Conservation (phyloP, 2,888 invertebrate genomes). For the Xylocampa areola region DNA sequence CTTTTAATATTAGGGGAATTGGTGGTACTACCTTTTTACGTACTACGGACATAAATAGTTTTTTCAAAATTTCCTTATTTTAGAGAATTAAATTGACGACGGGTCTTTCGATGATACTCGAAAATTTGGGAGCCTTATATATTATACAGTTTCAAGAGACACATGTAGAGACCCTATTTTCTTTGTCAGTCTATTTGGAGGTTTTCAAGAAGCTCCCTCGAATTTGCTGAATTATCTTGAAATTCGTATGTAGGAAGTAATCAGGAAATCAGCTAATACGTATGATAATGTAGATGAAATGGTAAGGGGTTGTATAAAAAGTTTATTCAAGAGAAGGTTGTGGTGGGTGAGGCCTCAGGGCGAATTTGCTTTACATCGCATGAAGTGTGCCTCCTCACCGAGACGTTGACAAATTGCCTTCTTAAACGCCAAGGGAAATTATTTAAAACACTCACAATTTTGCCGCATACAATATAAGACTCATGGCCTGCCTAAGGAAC, state of each 20-base stretch:
- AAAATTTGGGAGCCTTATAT: conserved; percentile 3
- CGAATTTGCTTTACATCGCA: conserved; percentile 39
- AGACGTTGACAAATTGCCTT: conserved; percentile 76
- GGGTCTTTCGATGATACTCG: conserved; percentile 5
- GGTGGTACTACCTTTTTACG: too few relatives aligned
- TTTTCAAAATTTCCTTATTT: conserved; percentile 4
- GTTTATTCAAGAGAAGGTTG: conserved; percentile 40
- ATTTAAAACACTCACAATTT: conserved; percentile 69
- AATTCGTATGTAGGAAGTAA: conserved; percentile 40
- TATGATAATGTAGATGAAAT: conserved; percentile 53
- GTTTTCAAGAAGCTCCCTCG: conserved; percentile 19
- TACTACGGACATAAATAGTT: conserved; percentile 9
- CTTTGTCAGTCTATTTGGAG: conserved; percentile 10
- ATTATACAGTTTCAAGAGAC: conserved; percentile 23
- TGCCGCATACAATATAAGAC: conserved; percentile 31
- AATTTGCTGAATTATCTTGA: conserved; percentile 39
- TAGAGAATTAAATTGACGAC: conserved; percentile 4
- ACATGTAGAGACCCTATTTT: conserved; percentile 11
- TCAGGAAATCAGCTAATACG: conserved; percentile 45
- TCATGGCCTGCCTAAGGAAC: conserved; percentile 30
- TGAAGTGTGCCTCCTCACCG: conserved; percentile 41
- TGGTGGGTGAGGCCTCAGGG: conserved; percentile 27
- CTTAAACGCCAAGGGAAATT: conserved; percentile 71
- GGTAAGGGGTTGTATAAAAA: conserved; percentile 37
- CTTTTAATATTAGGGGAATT: conserved; percentile 8